These are phyloP conservation scores for Tautogolabrus adspersus DNA, from an alignment of 2,113 vertebrate genomes.

Conservation along the genomic window DNA sequence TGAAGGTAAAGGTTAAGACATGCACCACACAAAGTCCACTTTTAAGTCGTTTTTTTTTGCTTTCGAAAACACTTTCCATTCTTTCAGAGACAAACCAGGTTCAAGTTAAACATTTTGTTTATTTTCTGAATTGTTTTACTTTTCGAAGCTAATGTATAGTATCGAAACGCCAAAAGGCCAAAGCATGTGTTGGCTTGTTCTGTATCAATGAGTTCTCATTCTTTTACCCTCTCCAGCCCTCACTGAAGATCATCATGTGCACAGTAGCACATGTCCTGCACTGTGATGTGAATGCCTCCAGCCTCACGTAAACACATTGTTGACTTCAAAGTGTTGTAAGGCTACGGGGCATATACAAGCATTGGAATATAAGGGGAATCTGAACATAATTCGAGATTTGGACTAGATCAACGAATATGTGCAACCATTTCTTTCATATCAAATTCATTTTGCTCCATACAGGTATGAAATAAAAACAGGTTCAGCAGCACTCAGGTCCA, in stretches of 20 bases:
- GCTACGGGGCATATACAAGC: neutral
- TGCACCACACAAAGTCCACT: neutral
- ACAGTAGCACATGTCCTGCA: slow-evolving; percentile 1
- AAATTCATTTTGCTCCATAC: neutral
- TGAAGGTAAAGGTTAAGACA: neutral
- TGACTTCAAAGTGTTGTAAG: neutral
- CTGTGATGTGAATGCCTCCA: neutral
- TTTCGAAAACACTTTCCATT: neutral
- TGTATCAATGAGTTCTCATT: neutral
- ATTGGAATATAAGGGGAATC: no score
- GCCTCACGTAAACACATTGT: neutral
- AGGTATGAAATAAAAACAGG: neutral
- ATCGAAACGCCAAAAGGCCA: no score
- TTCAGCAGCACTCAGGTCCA: neutral
- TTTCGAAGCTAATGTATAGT: no score
- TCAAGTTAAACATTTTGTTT: no score
- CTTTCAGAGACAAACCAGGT: neutral
- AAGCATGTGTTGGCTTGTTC: no score
- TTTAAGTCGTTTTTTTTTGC: neutral
- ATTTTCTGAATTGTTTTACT: no score
- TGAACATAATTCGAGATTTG: neutral
- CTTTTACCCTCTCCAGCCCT: neutral
- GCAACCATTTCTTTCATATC: neutral
- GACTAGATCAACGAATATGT: neutral
- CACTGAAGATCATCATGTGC: slow-evolving; percentile 17